Conservation (phyloP, 2,113 vertebrate genomes). For the Parus major region DNA sequence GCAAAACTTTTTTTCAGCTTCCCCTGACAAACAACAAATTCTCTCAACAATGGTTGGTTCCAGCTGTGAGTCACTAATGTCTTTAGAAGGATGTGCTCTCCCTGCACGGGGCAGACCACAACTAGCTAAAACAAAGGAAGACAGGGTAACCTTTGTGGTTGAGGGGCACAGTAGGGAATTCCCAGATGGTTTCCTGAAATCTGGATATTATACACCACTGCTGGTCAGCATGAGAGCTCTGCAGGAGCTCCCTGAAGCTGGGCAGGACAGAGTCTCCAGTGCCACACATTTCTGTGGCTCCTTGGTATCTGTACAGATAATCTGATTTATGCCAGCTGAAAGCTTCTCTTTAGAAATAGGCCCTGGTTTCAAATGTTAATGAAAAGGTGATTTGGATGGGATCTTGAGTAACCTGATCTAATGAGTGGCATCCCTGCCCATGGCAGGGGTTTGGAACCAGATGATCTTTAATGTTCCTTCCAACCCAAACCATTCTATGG, state of each 20-base stretch:
- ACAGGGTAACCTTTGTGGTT: background rate
- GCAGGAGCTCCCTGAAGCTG: background rate
- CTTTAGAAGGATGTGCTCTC: background rate
- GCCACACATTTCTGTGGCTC: background rate
- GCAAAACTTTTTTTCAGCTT: background rate
- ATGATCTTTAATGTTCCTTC: background rate
- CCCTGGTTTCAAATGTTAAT: background rate
- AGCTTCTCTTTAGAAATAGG: background rate
- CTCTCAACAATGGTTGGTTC: background rate
- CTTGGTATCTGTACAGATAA: background rate
- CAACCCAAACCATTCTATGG: background rate
- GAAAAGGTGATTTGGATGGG: background rate
- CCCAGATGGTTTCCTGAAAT: background rate
- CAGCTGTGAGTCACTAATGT: constrained; percentile 5
- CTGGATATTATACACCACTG: background rate
- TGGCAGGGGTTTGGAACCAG: background rate
- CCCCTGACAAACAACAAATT: constrained; percentile 1
- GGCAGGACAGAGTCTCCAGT: background rate
- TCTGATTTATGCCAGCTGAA: background rate
- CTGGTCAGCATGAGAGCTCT: background rate
- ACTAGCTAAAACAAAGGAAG: background rate
- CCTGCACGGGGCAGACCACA: background rate
- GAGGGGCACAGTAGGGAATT: constrained; percentile 5
- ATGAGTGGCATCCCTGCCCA: background rate
- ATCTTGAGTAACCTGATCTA: background rate